phyloP scores from a whole-genome alignment of 2,888 invertebrate genomes.

The Drosophila vallismaia region DNA sequence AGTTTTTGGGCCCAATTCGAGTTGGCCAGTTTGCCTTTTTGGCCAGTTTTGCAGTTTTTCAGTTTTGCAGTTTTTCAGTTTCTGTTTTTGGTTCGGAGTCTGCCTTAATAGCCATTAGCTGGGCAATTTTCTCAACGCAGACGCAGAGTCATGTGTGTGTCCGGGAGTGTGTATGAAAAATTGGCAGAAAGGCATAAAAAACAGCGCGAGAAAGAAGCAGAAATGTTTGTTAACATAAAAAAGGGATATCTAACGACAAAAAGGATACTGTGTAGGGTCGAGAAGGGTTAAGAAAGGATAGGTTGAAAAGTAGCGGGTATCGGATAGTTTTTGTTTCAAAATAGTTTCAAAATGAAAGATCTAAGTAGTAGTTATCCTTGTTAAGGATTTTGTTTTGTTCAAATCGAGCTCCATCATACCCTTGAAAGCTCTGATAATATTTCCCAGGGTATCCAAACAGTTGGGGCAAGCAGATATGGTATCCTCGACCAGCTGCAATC shows the following conservation, averaged over 20 bases:
- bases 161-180: constrained; percentile 56
- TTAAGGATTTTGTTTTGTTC: not conserved
- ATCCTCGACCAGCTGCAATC: constrained; percentile 70
- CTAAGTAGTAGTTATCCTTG: too few relatives aligned
- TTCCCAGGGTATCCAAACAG: constrained; percentile 23
- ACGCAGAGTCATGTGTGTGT: constrained; percentile 8
- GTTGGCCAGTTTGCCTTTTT: constrained; percentile 16
- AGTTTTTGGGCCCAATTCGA: constrained; percentile 35
- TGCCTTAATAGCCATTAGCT: constrained; percentile 75
- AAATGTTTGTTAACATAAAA: constrained; percentile 9
- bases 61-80: not conserved
- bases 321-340: not conserved
- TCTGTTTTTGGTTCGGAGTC: constrained; percentile 30
- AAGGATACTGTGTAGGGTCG: constrained; percentile 12
- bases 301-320: not conserved
- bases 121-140: constrained; percentile 57
- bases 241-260: constrained; percentile 16
- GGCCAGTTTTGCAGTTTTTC: not conserved
- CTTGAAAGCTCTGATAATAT: not conserved
- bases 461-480: constrained; percentile 54
- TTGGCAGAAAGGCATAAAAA: constrained; percentile 59
- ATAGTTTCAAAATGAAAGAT: too few relatives aligned
- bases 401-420: not conserved
- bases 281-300: not conserved
- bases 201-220: constrained; percentile 24